phyloP scores from a whole-genome alignment of 2,797 vertebrate species.

The Enteromius fasciolatus region DNA sequence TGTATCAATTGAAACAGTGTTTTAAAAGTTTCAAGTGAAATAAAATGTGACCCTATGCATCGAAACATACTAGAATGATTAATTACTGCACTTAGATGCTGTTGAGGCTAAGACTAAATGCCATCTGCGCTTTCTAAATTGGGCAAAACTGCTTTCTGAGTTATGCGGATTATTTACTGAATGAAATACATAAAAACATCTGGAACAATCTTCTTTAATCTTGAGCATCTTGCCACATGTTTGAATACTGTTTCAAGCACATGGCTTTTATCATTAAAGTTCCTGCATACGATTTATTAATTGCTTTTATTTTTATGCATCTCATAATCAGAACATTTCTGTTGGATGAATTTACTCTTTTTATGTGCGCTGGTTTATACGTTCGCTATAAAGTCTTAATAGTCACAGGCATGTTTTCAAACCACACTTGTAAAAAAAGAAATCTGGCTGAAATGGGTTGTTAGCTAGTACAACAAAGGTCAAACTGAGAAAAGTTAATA shows the following conservation, averaged over 20 bases:
- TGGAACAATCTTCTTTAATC: constrained; percentile 31
- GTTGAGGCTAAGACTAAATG: constrained; percentile 1
- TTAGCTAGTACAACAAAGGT: constrained; percentile 23
- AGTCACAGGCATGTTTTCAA: not conserved
- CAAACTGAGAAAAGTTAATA: constrained; percentile 22
- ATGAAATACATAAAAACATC: constrained; percentile 29
- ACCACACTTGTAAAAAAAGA: constrained; percentile 15
- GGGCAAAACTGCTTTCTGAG: constrained; percentile 34
- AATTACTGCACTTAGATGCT: constrained; percentile 8
- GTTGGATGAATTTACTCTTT: constrained; percentile 5
- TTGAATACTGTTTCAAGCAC: constrained; percentile 4
- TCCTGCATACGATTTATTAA: constrained; percentile 24
- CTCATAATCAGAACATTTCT: constrained; percentile 38
- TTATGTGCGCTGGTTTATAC: constrained; percentile 12
- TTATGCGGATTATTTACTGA: constrained; percentile 5
- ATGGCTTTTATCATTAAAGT: constrained; percentile 18
- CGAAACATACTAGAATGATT: constrained; percentile 3
- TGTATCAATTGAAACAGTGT: not conserved
- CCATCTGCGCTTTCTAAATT: constrained; percentile 46
- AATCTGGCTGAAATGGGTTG: constrained; percentile 29
- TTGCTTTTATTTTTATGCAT: constrained; percentile 35
- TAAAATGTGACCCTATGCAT: not conserved
- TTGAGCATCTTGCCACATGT: constrained; percentile 1
- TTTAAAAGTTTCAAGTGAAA: constrained; percentile 4
- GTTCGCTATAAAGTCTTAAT: constrained; percentile 20